Base-by-base conservation (phyloP, 23 tunicate species). In the Trididemnum miniatum region DNA sequence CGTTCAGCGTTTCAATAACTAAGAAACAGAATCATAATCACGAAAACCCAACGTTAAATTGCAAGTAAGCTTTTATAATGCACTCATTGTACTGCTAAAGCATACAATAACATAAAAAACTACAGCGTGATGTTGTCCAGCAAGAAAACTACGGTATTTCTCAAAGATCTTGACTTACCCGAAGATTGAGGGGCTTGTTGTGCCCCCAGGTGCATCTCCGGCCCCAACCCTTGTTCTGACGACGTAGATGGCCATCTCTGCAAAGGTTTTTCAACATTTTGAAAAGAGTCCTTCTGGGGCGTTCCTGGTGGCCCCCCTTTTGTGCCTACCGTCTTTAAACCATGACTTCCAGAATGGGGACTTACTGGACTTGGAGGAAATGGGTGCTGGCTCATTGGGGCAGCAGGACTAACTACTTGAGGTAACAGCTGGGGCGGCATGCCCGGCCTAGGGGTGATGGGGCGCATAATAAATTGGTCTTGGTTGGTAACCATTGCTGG, bases 381-480 rank as follows among this genome's bases (percentile, higher is more conserved):
- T 24, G 63, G 35, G 20, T 38, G 84, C n/a, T 34, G 51, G 5
- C 34, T 30, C 60, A 64, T 38, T 71, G 24, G 86, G 28, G 33
- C 3, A 20, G 49, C 38, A 33, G 67, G 82, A 4, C 67, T 31
- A 29, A 77, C 82, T 31, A 62, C 82, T 71, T 86, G 90, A 35
- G 84, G 80, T 25, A 78, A 44, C 32, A 86, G 26, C 63, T 86
- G 90, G 4, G 90, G 90, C 37, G 88, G 75, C 52, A 59, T 75
- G n/a, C 73, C 81, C 0, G 88, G 81, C 1, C 81, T 30, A 34
- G 81, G 88, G 59, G 89, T 65, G 36, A 40, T 65, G 18, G 37
- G 82, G 3, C 52, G 36, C 44, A 26, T 54, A 4, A 44, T 25
- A 15, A 44, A 44, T 29, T 71, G 69, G 1, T 65, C 69, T 31